phyloP scores from a whole-genome alignment of 1,140 invertebrate genomes.

The Magallana angulata region DNA sequence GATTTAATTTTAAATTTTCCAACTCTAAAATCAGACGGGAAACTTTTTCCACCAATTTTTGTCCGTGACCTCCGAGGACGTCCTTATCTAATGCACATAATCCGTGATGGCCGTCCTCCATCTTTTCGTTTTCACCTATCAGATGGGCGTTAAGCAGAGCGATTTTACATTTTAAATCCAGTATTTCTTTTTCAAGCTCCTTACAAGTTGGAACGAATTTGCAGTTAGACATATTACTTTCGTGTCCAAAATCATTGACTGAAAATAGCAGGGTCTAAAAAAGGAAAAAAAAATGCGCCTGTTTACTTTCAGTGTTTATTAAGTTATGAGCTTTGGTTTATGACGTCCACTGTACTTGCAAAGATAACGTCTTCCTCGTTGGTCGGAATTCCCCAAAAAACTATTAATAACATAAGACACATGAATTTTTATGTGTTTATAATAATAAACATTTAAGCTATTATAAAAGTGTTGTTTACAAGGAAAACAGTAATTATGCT shows the following conservation, averaged over 20 bases:
- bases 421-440: not conserved
- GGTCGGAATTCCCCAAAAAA: not conserved
- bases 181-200: not conserved
- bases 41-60: not conserved
- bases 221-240: not conserved
- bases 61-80: not conserved
- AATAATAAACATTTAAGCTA: not conserved
- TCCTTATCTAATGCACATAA: not conserved
- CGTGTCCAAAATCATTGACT: no score
- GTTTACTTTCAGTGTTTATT: no score
- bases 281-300: no score
- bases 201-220: not conserved
- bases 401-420: not conserved
- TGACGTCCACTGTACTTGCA: no score
- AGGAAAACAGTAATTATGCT: no score
- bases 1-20: not conserved
- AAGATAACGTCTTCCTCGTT: not conserved
- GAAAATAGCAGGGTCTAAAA: no score
- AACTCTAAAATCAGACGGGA: not conserved
- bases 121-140: not conserved
- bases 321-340: no score
- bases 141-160: not conserved
- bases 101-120: not conserved
- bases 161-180: not conserved
- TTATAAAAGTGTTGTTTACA: no score